A percentile compares a stretch with the other conserved stretches of the same genome.
phyloP scores from a whole-genome alignment of 2,888 invertebrate species.

The Eumerus sabulonum region DNA sequence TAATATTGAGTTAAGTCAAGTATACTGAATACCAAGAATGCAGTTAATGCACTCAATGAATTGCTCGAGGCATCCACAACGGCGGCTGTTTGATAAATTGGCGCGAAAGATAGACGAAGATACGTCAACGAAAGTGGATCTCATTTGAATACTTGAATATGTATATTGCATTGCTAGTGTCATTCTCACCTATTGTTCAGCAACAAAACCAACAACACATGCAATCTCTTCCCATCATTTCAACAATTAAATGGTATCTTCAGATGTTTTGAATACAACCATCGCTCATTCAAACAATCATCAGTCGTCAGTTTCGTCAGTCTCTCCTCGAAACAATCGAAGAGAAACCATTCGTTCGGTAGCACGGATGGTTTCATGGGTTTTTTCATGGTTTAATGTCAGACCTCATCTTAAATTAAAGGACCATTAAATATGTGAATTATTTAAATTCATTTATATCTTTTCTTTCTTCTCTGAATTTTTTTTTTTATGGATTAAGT shows the following conservation, averaged over 20 bases:
- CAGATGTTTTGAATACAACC: too few species aligned
- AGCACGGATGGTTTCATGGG: too few species aligned
- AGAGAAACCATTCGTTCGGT: too few species aligned
- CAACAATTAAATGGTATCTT: too few species aligned
- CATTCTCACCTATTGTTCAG: constrained; percentile 39
- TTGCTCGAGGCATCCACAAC: too few species aligned
- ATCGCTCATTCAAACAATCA: too few species aligned
- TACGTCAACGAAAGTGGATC: constrained; percentile 45
- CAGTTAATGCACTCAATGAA: too few species aligned
- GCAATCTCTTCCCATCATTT: not conserved
- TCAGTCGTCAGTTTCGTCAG: too few species aligned
- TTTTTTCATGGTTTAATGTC: too few species aligned
- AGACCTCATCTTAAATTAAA: not conserved
- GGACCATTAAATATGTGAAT: constrained; percentile 22
- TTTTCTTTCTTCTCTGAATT: constrained; percentile 12
- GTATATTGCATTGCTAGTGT: constrained; percentile 15
- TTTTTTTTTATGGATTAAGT: constrained; percentile 44
- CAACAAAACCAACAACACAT: not conserved
- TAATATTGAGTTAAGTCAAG: too few species aligned
- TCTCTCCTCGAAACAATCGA: too few species aligned
- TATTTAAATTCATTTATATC: constrained; percentile 25
- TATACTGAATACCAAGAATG: too few species aligned
- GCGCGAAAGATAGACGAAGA: constrained; percentile 30
- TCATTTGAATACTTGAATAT: constrained; percentile 28
- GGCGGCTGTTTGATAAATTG: not conserved